Conservation (phyloP, 1,140 invertebrate genomes). For the Gryllus bimaculatus region DNA sequence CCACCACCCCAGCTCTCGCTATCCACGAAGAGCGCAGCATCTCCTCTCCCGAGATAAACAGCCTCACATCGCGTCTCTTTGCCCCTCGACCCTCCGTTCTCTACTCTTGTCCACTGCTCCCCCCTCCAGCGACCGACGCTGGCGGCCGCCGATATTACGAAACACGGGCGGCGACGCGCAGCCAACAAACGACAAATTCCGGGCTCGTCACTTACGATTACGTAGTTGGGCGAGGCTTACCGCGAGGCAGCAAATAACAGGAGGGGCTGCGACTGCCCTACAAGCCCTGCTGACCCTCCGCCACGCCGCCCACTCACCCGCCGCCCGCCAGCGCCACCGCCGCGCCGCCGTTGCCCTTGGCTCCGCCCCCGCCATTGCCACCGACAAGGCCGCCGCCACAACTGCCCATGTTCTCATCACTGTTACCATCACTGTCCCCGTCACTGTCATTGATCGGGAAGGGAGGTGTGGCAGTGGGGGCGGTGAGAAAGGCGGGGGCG, state of each 20-base stretch:
- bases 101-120: not conserved
- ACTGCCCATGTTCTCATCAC: too few species aligned
- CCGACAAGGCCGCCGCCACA: too few species aligned
- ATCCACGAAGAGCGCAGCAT: not conserved
- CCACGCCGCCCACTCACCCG: not conserved
- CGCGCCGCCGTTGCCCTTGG: not conserved
- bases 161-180: conserved; percentile 21
- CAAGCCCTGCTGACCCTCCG: not conserved
- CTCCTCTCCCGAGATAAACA: not conserved
- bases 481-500: too few species aligned
- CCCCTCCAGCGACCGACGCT: conserved; percentile 2
- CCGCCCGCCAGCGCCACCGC: too few species aligned
- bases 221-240: conserved; percentile 10
- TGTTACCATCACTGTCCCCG: too few species aligned
- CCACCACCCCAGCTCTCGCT: too few species aligned
- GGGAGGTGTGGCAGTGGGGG: too few species aligned
- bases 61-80: not conserved
- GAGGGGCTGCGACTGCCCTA: too few species aligned
- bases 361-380: too few species aligned
- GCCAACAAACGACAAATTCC: conserved; percentile 24
- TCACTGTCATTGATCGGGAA: too few species aligned
- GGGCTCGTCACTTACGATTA: conserved; percentile 25
- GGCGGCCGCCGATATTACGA: conserved; percentile 15
- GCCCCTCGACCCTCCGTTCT: not conserved
- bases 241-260: conserved; percentile 15